Conservation (phyloP, 1,140 invertebrate species). For the Patella vulgata region DNA sequence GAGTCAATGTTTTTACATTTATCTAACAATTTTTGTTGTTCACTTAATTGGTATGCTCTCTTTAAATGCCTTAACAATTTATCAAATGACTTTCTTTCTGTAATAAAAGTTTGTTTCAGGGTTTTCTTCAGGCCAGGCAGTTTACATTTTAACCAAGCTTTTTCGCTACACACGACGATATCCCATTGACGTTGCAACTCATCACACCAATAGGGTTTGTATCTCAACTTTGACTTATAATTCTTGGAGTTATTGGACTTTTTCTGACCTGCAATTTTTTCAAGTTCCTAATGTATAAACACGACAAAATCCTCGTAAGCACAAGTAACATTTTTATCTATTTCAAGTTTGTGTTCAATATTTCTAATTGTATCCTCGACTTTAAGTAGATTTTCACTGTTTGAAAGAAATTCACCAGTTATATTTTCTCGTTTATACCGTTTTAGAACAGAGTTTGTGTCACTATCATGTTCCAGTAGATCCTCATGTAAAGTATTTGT, state of each 20-base stretch:
- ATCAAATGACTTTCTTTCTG: constrained; percentile 6
- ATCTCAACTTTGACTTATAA: not conserved
- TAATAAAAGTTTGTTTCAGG: not conserved
- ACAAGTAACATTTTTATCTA: too few relatives aligned
- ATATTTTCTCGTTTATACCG: too few relatives aligned
- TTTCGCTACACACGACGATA: not conserved
- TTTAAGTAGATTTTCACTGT: too few relatives aligned
- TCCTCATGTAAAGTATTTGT: too few relatives aligned
- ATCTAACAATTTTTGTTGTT: too few relatives aligned
- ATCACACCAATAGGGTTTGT: constrained; percentile 4
- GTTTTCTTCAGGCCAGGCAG: not conserved
- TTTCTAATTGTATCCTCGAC: too few relatives aligned
- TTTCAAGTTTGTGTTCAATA: too few relatives aligned
- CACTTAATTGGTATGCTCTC: not conserved
- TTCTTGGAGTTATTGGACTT: not conserved
- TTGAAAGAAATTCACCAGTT: too few relatives aligned
- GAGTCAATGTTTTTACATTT: not conserved
- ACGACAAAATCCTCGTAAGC: constrained; percentile 1
- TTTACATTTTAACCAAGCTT: constrained; percentile 9
- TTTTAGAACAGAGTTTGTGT: too few relatives aligned
- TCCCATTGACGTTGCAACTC: not conserved
- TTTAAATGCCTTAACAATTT: not conserved
- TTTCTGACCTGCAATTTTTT: not conserved
- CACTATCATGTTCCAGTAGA: too few relatives aligned
- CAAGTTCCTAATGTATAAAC: constrained; percentile 3